Evolutionary conservation across 2,797 vertebrate species (phyloP).

Genomic region (Pelochelys cantorii): DNA sequence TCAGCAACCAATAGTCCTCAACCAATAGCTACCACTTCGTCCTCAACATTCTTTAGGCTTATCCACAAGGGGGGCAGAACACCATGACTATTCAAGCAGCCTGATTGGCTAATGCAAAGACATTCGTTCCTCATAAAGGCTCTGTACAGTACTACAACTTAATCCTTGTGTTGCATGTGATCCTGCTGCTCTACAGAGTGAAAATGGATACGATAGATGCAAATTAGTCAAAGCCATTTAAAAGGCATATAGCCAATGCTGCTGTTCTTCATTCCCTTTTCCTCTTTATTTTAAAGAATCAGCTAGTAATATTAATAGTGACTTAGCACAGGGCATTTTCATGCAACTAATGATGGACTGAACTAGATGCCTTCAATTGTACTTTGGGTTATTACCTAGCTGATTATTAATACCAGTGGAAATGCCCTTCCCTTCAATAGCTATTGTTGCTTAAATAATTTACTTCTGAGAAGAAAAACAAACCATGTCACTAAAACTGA

Average conservation of each 20-base stretch:
- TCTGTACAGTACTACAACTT: conserved; percentile 32
- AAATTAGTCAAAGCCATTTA: not conserved
- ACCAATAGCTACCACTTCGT: conserved; percentile 1
- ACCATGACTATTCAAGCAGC: conserved; percentile 3
- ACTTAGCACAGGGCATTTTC: conserved; percentile 48
- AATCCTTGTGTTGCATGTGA: not conserved
- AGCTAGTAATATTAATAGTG: conserved; percentile 18
- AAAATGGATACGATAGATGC: conserved; percentile 13
- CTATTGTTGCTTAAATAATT: conserved; percentile 64
- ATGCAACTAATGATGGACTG: conserved; percentile 65
- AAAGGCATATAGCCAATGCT: not conserved
- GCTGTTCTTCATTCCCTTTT: not conserved
- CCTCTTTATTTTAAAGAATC: not conserved
- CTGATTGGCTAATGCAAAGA: not conserved
- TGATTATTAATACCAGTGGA: conserved; percentile 71
- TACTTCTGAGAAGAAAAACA: conserved; percentile 46
- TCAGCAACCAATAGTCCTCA: not conserved
- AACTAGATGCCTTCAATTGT: conserved; percentile 63
- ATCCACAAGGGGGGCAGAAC: conserved; percentile 38
- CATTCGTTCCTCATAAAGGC: conserved; percentile 19
- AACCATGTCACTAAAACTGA: conserved; percentile 41
- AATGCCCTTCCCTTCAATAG: conserved; percentile 58
- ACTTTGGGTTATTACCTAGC: conserved; percentile 66
- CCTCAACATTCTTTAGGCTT: not conserved
- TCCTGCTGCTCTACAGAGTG: not conserved